A percentile compares a stretch with the other conserved stretches of the same genome.
Conservation (phyloP, 2,797 vertebrate species). For the Lindbergichthys nudifrons region DNA sequence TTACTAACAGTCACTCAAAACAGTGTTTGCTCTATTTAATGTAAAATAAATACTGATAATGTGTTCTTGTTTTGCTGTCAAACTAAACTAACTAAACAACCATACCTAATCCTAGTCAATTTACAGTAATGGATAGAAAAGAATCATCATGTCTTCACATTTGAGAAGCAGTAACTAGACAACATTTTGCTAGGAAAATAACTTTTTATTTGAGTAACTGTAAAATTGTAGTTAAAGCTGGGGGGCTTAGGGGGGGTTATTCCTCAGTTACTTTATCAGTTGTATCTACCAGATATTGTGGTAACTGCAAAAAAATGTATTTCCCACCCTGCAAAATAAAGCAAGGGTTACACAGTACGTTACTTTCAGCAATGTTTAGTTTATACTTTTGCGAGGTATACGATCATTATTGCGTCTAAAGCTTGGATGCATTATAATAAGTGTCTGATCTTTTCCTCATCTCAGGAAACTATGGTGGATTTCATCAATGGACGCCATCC, state of each 20-base stretch:
- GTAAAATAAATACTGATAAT: background rate
- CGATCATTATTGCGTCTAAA: background rate
- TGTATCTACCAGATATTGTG: background rate
- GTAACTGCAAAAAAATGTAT: background rate
- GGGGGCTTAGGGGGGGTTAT: no score
- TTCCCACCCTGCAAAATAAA: background rate
- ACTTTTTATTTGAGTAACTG: no score
- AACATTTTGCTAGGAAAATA: no score
- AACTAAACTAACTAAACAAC: no score
- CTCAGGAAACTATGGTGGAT: constrained; percentile 73
- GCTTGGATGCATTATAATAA: background rate
- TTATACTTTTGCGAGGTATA: background rate
- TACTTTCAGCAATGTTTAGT: background rate
- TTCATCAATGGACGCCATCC: constrained; percentile 25
- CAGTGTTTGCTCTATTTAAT: background rate
- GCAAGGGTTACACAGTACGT: background rate
- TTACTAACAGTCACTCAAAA: background rate
- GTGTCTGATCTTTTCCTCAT: background rate
- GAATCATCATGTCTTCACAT: no score
- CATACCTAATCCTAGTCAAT: no score
- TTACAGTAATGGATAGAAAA: no score
- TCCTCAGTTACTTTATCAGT: background rate
- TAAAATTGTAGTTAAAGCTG: no score
- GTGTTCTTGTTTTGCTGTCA: no score
- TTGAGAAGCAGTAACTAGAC: no score